These are phyloP conservation scores for Sphaerodactylus townsendi DNA, from an alignment of 2,113 vertebrate genomes.

Conservation along the genomic window DNA sequence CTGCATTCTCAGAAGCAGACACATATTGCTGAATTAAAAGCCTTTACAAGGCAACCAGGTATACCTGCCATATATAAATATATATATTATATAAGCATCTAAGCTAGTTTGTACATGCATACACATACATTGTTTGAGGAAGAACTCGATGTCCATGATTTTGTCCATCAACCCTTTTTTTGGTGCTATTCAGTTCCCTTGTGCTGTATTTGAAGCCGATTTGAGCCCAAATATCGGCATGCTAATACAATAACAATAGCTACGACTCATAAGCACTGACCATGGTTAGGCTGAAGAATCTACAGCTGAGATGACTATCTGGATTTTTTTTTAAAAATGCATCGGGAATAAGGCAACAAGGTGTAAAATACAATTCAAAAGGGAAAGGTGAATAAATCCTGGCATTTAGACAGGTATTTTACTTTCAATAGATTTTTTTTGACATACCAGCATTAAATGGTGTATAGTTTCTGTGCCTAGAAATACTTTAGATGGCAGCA, in stretches of 20 bases:
- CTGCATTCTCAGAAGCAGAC: slow-evolving; percentile 54
- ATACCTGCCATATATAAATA: slow-evolving; percentile 62
- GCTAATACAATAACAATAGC: slow-evolving; percentile 46
- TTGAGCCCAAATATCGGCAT: slow-evolving; percentile 65
- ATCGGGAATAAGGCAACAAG: slow-evolving; percentile 65
- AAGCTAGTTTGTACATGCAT: slow-evolving; percentile 65
- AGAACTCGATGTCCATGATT: slow-evolving; percentile 44
- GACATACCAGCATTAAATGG: slow-evolving; percentile 21
- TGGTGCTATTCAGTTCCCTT: slow-evolving; percentile 67
- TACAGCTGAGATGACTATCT: slow-evolving; percentile 56
- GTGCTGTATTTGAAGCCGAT: slow-evolving; percentile 66
- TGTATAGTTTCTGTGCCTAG: slow-evolving; percentile 50
- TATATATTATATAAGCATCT: slow-evolving; percentile 51
- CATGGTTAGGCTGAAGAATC: slow-evolving; percentile 46
- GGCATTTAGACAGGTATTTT: slow-evolving; percentile 15
- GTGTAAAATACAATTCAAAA: slow-evolving; percentile 38
- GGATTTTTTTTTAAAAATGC: slow-evolving; percentile 58
- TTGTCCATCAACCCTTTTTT: slow-evolving; percentile 63
- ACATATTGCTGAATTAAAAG: slow-evolving; percentile 65
- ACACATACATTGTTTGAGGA: slow-evolving; percentile 50
- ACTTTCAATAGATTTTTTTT: slow-evolving; percentile 7
- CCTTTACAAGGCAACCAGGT: slow-evolving; percentile 56
- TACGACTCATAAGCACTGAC: slow-evolving; percentile 54
- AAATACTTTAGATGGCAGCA: slow-evolving; percentile 53
- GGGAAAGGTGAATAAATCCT: slow-evolving; percentile 36